Base-by-base conservation (phyloP, 1,140 invertebrate species). In the Zaprionus ghesquierei region DNA sequence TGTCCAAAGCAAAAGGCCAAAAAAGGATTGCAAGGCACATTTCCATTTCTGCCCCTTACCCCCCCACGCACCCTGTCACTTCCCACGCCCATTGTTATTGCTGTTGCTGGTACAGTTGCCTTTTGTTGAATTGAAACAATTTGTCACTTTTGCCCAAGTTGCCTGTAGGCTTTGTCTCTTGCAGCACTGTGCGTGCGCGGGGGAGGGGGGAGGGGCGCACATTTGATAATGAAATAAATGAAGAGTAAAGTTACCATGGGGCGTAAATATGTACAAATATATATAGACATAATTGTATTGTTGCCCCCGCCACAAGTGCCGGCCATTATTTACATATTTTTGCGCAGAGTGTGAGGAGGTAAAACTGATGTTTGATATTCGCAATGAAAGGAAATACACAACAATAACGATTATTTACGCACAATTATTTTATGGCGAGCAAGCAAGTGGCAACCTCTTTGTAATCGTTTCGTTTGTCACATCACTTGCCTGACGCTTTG, bases 71-170 rank as follows among this genome's bases (percentile, higher is more conserved):
- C 23, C 27, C 29, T 10, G 8, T 18, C 23, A 9, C 18, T 56
- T 59, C 66, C 46, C 68, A 50, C 25, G 33, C 60, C 72, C 61
- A 25, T 69, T 62, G 63, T 66, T 58, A 46, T 75, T 59, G 20
- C 68, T 61, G 64, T 51, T 77, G 60, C 76, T 27, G 64, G 50
- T 75, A 69, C 66, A 66, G 71, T 81, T 80, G 74, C 71, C 77
- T 87, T 81, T 86, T 87, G 81, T 85, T 84, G 82, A 85, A 85
- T 85, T 85, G 81, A 86, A 86, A 86, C 82, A 86, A 86, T 86
- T 86, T 86, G 81, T 86, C 81, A 87, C 81, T 86, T 81, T 86
- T 81, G 78, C 74, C 78, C 74, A 81, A 85, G 59, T 78, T 79
- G 82, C 81, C 73, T 41, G 65, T 62, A 66, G 70, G 35, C 77